Base-by-base conservation (phyloP, 2,113 vertebrate genomes). In the Hippocampus abdominalis region DNA sequence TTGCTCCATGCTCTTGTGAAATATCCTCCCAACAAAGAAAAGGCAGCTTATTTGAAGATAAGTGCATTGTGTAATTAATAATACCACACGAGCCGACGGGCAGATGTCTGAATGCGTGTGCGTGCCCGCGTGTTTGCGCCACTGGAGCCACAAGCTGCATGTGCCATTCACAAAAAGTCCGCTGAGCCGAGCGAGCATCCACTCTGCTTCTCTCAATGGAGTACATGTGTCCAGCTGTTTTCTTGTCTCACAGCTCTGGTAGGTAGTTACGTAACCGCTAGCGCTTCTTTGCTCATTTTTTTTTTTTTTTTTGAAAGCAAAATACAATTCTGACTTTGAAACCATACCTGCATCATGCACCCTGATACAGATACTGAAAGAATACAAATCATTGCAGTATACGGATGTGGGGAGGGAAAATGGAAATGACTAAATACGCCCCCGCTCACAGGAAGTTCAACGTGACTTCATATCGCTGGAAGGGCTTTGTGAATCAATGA, bases 161-260 rank as follows among this genome's bases (percentile, higher is more conserved):
- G 81, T 78, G 86, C 81, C 90, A 90, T 91, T 91, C 90, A 91
- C 82, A 90, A 91, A 91, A 90, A 87, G 73, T 56, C 76, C 78
- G 63, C 77, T 69, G 65, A 64, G 65, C 65, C 46, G 76, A 81
- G 83, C 49, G 27, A 60, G 57, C 60, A 69, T 40, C 64, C 59
- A 64, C 73, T 59, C 70, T 59, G 74, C 66, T 85, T 87, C 87
- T 88, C 44, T 87, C 86, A 90, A 88, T 89, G 89, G 86, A 84
- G 68, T 75, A 76, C 81, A 79, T 83, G 77, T 82, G 84, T 83
- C 76, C 77, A 8, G 61, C 61, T 64, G 61, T 64, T 29, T 68
- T 51, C 66, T 68, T 32, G 21, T 54, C 51, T 68, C 27, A 68
- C 13, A 16, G 32, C 51, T 64, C 27, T 18, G 23, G 23, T 27